These are phyloP conservation scores for Nicator chloris DNA, from an alignment of 2,113 vertebrate species.

Conservation along the genomic window DNA sequence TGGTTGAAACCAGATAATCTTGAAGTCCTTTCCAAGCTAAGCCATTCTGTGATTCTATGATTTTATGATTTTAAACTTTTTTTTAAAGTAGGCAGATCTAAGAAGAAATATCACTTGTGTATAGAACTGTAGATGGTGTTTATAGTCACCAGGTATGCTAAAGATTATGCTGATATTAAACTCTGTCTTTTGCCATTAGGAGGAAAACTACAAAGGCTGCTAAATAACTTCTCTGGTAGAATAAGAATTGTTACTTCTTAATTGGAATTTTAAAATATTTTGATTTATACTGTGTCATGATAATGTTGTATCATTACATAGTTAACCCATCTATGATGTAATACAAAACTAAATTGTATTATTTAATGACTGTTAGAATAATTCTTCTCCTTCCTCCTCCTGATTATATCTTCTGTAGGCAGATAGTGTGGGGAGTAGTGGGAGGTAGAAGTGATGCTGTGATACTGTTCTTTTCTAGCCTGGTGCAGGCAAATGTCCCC, in stretches of 20 bases:
- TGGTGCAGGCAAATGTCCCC: neutral
- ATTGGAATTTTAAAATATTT: neutral
- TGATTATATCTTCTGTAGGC: neutral
- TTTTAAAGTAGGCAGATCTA: neutral
- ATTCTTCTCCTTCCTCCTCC: neutral
- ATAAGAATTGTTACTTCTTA: neutral
- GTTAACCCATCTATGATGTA: neutral
- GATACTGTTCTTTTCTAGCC: neutral
- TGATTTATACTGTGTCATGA: neutral
- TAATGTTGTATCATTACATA: neutral
- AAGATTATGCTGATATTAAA: neutral
- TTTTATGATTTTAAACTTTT: neutral
- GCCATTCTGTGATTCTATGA: neutral
- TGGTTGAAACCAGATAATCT: neutral
- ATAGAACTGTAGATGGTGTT: neutral
- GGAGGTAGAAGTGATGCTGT: neutral
- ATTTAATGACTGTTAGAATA: neutral
- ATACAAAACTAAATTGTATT: neutral
- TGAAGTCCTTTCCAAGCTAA: neutral
- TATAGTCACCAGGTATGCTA: neutral
- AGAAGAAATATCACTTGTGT: neutral
- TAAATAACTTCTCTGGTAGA: neutral
- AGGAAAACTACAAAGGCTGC: neutral
- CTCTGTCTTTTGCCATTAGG: neutral
- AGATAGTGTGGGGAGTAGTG: neutral